Evolutionary conservation across 2,888 invertebrate genomes (phyloP).

Genomic region (Lumbricus terrestris): DNA sequence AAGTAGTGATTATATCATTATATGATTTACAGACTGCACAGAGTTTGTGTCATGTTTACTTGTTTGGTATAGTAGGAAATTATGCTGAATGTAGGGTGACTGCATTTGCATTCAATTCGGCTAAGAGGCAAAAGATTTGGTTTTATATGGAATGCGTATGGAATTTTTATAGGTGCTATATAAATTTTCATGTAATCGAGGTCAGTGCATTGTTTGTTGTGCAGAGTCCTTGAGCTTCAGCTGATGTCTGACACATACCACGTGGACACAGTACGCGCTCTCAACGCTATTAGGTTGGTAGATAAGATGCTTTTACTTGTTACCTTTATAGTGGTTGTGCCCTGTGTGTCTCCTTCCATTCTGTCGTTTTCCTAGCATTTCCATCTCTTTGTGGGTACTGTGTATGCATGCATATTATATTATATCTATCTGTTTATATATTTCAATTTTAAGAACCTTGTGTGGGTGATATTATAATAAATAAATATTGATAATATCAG

Average conservation of each 20-base stretch:
- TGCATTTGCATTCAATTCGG: not conserved
- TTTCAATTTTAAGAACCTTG: too few relatives aligned
- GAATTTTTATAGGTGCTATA: not conserved
- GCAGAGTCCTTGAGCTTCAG: conserved; percentile 49
- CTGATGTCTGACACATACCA: conserved; percentile 53
- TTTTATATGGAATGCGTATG: not conserved
- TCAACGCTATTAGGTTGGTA: conserved; percentile 41
- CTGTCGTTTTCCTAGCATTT: not conserved
- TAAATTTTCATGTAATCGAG: not conserved
- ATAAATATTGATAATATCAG: not conserved
- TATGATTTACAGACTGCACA: too few relatives aligned
- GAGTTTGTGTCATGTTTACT: too few relatives aligned
- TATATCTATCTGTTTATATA: too few relatives aligned
- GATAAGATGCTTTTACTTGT: not conserved
- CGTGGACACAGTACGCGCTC: conserved; percentile 47
- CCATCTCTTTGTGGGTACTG: not conserved
- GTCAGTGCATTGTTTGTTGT: conserved; percentile 28
- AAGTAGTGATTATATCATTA: too few relatives aligned
- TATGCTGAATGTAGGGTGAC: not conserved
- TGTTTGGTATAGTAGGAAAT: too few relatives aligned
- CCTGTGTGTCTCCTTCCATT: not conserved
- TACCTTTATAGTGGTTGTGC: too few relatives aligned
- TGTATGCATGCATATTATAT: too few relatives aligned
- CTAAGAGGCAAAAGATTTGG: not conserved
- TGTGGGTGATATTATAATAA: too few relatives aligned